These are phyloP conservation scores for Caerostris darwini DNA, from an alignment of 1,140 invertebrate species.

Conservation along the genomic window DNA sequence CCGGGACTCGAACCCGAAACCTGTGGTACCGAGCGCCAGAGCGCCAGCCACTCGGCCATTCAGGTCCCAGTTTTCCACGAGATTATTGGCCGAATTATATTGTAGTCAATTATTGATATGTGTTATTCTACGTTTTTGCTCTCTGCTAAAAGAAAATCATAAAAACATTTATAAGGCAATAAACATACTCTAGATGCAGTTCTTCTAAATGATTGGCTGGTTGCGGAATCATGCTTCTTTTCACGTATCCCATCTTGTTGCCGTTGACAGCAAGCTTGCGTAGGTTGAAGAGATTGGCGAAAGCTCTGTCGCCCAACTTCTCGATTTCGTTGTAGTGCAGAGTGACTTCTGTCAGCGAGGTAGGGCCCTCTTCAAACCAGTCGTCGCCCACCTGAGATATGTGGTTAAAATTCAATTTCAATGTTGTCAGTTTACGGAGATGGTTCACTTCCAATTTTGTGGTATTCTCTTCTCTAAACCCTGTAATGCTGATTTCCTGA, in stretches of 20 bases:
- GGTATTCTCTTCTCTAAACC: neutral
- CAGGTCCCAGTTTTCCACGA: too few species aligned
- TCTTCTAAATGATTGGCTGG: neutral
- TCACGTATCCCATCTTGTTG: conserved; percentile 13
- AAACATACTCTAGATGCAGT: conserved; percentile 53
- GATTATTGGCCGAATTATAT: too few species aligned
- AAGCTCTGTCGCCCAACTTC: conserved; percentile 3
- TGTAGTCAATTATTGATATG: too few species aligned
- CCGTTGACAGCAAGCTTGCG: neutral
- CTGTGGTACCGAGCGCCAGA: too few species aligned
- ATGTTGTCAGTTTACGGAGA: neutral
- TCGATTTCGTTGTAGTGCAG: conserved; percentile 38
- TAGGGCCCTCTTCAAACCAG: neutral
- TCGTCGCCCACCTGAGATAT: neutral
- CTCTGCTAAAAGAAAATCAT: too few species aligned
- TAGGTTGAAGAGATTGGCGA: conserved; percentile 23
- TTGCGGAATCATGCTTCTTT: conserved; percentile 46
- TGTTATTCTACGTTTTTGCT: too few species aligned
- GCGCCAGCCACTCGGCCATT: too few species aligned
- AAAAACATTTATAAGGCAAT: too few species aligned
- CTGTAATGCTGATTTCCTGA: neutral
- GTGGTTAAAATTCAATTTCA: conserved; percentile 32
- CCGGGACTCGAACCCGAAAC: too few species aligned
- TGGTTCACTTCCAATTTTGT: conserved; percentile 15
- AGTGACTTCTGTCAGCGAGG: neutral